Percentiles rank a stretch among this genome's conserved stretches.
These are phyloP conservation scores for Varroa destructor DNA, from an alignment of 1,140 invertebrate species.

Conservation along the genomic window DNA sequence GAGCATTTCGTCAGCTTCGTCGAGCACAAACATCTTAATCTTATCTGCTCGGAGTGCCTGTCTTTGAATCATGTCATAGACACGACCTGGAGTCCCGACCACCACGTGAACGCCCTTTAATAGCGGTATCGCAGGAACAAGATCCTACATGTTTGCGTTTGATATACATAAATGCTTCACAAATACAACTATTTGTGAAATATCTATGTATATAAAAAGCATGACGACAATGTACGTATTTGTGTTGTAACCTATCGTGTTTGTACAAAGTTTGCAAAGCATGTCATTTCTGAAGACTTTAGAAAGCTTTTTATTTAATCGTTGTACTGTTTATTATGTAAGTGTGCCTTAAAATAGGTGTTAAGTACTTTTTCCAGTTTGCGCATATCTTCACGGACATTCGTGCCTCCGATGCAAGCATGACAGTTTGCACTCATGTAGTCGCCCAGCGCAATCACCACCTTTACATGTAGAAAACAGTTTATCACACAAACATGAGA, in stretches of 20 bases:
- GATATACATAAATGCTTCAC: no score
- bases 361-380: slow-evolving; percentile 56
- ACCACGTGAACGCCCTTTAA: slow-evolving; percentile 45
- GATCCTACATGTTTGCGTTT: no score
- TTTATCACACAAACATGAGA: no score
- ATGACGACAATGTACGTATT: no score
- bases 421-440: slow-evolving; percentile 82
- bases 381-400: slow-evolving; percentile 87
- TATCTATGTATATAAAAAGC: no score
- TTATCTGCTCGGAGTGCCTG: slow-evolving; percentile 40
- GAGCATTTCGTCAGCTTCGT: slow-evolving; percentile 50
- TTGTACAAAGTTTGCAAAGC: no score
- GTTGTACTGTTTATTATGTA: no score
- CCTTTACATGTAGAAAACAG: slow-evolving; percentile 58
- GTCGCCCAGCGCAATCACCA: slow-evolving; percentile 92
- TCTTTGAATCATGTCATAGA: slow-evolving; percentile 45
- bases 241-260: no score
- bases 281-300: no score
- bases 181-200: no score
- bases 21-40: slow-evolving; percentile 48
- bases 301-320: no score
- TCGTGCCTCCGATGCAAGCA: slow-evolving; percentile 97
- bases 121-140: slow-evolving; percentile 39
- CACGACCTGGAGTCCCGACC: slow-evolving; percentile 48
- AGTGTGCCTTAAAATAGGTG: no score